Base-by-base conservation (phyloP, 2,797 vertebrate species). In the Salarias fasciatus region DNA sequence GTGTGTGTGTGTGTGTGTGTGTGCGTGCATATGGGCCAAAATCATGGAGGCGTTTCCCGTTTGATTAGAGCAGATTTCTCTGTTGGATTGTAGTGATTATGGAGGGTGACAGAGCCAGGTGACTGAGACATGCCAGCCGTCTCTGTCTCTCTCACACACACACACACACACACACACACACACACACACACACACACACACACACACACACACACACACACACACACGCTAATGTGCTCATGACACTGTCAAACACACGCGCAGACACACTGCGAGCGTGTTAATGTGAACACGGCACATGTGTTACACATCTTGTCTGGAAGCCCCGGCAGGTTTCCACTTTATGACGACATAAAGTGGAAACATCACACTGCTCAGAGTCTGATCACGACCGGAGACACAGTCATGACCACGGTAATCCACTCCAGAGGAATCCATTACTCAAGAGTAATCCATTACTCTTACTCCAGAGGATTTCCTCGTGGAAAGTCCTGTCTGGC, bases 21-120 rank as follows among this genome's bases (percentile, higher is more conserved):
- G n/a, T n/a, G n/a, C n/a, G n/a, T n/a, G n/a, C n/a, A n/a, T n/a
- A n/a, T n/a, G 31, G 24, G 31, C 49, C 45, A 75, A 11, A 76
- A 87, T 60, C 67, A 85, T 28, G 61, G 78, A 85, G 82, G 77
- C 61, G 80, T 83, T 86, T 75, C 84, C 71, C 38, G 41, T 84
- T 81, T 81, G 79, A 84, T 83, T 77, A 78, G 63, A 75, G 69
- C 77, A 81, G 73, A 83, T 85, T 83, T 74, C 84, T 86, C 82
- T 83, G 77, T 81, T 85, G 77, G 76, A 83, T 86, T 77, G 75
- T 77, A 63, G 73, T 81, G 71, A 86, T 85, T 83, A 81, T 69
- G 35, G 54, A 79, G 77, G 75, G 67, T 75, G 79, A 84, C 65
- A 64, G 78, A 81, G 73, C 55, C 72, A 83, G 67, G 72, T 72